Evolutionary conservation across 23 tunicate species (phyloP).

Genomic region (Phallusia fumigata): DNA sequence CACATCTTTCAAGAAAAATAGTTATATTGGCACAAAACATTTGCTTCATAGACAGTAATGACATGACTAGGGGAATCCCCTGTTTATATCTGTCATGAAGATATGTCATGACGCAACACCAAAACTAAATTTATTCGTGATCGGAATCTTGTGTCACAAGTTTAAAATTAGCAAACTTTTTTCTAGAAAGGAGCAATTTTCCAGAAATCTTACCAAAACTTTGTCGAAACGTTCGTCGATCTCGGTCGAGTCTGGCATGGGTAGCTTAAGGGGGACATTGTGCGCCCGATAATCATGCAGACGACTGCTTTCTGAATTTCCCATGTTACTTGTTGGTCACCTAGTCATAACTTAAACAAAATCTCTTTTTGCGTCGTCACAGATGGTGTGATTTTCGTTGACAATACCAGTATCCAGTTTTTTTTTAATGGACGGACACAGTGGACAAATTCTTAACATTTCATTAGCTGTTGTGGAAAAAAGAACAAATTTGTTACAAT

Average conservation of each 20-base stretch:
- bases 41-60: too few relatives aligned
- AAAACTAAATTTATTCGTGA: too few relatives aligned
- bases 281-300: constrained; percentile 75
- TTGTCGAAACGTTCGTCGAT: constrained; percentile 82
- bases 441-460: background rate
- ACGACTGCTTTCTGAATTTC: constrained; percentile 79
- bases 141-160: too few relatives aligned
- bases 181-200: background rate
- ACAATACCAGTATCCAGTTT: background rate
- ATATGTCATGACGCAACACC: too few relatives aligned
- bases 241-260: constrained; percentile 92
- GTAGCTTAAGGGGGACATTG: constrained; percentile 92
- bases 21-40: too few relatives aligned
- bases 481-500: background rate
- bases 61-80: too few relatives aligned
- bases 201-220: constrained; percentile 72
- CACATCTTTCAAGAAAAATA: too few relatives aligned
- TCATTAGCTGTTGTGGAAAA: background rate
- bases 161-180: background rate
- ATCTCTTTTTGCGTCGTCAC: background rate
- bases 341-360: background rate
- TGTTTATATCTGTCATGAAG: too few relatives aligned
- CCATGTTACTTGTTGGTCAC: constrained; percentile 45
- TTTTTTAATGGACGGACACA: background rate
- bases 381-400: background rate